phyloP scores from a whole-genome alignment of 2,888 invertebrate genomes.

The Acleris emargana region DNA sequence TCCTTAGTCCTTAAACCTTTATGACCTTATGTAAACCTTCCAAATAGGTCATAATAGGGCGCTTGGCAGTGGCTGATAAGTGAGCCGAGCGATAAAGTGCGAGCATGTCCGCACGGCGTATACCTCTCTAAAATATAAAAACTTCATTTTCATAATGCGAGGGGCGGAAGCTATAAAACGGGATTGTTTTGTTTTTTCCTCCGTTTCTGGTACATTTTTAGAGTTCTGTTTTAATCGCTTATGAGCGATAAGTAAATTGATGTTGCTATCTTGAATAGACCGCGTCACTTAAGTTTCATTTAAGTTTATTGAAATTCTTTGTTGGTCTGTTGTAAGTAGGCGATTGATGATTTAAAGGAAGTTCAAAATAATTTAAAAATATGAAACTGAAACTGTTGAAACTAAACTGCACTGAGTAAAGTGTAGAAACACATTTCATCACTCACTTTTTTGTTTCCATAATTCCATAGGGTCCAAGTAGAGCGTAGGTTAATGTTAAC shows the following conservation, averaged over 20 bases:
- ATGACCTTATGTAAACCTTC: constrained; percentile 5
- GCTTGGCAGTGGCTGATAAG: constrained; percentile 14
- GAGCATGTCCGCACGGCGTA: constrained; percentile 41
- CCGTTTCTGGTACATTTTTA: constrained; percentile 50
- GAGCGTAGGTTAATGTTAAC: no score
- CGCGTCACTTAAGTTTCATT: no score
- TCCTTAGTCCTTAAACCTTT: neutral
- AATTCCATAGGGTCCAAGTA: no score
- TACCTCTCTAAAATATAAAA: constrained; percentile 62
- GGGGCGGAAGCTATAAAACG: constrained; percentile 74
- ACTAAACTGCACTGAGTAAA: no score
- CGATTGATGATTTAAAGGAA: no score
- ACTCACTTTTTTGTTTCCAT: no score
- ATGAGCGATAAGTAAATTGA: neutral
- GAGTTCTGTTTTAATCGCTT: constrained; percentile 29
- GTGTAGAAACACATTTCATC: no score
- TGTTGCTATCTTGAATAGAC: neutral
- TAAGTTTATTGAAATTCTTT: no score
- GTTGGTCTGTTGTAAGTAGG: no score
- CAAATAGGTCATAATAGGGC: constrained; percentile 8
- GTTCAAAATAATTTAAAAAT: no score
- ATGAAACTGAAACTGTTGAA: no score
- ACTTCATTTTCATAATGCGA: constrained; percentile 77
- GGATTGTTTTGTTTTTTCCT: constrained; percentile 69
- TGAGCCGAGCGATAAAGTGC: constrained; percentile 40